Evolutionary conservation across 2,888 invertebrate genomes (phyloP).

Genomic region (Tetranychus truncatus): DNA sequence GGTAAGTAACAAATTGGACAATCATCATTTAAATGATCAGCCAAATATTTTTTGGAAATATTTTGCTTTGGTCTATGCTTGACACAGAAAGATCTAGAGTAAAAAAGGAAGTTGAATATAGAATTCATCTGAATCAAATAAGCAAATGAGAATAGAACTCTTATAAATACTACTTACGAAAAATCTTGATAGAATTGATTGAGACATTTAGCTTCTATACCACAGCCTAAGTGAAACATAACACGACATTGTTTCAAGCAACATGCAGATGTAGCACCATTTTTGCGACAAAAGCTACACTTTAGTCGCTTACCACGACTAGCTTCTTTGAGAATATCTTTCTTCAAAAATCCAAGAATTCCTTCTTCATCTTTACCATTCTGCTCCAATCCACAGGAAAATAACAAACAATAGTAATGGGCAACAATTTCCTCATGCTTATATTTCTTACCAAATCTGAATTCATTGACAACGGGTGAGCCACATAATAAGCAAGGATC

Average conservation of each 20-base stretch:
- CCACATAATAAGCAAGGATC: background rate
- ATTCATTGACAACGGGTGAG: background rate
- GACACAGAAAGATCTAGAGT: conserved; percentile 34
- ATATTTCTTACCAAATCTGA: background rate
- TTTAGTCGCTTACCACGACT: conserved; percentile 43
- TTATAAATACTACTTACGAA: conserved; percentile 20
- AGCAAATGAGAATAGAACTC: background rate
- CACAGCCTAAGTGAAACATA: conserved; percentile 58
- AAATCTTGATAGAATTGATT: conserved; percentile 36
- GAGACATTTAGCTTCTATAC: conserved; percentile 43
- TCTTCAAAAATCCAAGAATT: conserved; percentile 49
- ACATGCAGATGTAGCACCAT: conserved; percentile 55
- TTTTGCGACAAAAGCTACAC: conserved; percentile 48
- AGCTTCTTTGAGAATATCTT: conserved; percentile 49
- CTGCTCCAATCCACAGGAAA: conserved; percentile 51
- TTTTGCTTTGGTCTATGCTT: conserved; percentile 40
- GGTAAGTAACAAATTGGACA: conserved; percentile 53
- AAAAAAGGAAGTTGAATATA: background rate
- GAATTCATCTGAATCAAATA: background rate
- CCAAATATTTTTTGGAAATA: conserved; percentile 32
- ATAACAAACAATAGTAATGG: conserved; percentile 35
- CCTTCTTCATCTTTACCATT: conserved; percentile 49
- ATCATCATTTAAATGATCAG: conserved; percentile 29
- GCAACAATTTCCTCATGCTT: background rate
- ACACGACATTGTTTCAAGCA: conserved; percentile 43